A percentile compares a stretch with the other conserved stretches of the same genome.
Conservation (phyloP, 64 coral and sea anemone genomes). For the Pocillopora damicornis region DNA sequence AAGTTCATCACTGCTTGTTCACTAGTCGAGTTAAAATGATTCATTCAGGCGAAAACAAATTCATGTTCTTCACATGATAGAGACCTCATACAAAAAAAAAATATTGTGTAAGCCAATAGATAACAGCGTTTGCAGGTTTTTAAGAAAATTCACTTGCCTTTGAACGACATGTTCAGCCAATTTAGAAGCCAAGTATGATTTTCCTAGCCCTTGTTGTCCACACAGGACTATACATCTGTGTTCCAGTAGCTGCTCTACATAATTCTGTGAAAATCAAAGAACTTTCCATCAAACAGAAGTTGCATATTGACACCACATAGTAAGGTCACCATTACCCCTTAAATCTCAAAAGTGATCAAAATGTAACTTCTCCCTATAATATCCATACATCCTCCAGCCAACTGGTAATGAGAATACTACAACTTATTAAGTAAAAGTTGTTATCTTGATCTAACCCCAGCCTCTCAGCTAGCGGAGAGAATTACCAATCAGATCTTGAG, state of each 20-base stretch:
- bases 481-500: no score
- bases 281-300: background rate
- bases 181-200: constrained; percentile 64
- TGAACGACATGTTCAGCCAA: constrained; percentile 82
- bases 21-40: no score
- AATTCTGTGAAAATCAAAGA: constrained; percentile 41
- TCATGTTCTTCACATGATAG: no score
- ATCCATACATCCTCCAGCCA: background rate
- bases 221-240: constrained; percentile 77
- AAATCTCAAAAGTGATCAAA: background rate
- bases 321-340: background rate
- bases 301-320: background rate
- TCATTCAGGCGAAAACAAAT: no score
- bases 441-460: background rate
- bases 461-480: background rate
- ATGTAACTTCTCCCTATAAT: background rate
- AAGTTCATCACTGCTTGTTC: no score
- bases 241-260: constrained; percentile 70
- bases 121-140: background rate
- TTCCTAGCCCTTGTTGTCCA: constrained; percentile 69
- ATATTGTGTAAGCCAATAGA: no score
- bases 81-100: no score
- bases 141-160: constrained; percentile 39
- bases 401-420: background rate
- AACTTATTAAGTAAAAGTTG: background rate